Evolutionary conservation across 2,113 vertebrate genomes (phyloP).

Genomic region (Tiliqua scincoides): DNA sequence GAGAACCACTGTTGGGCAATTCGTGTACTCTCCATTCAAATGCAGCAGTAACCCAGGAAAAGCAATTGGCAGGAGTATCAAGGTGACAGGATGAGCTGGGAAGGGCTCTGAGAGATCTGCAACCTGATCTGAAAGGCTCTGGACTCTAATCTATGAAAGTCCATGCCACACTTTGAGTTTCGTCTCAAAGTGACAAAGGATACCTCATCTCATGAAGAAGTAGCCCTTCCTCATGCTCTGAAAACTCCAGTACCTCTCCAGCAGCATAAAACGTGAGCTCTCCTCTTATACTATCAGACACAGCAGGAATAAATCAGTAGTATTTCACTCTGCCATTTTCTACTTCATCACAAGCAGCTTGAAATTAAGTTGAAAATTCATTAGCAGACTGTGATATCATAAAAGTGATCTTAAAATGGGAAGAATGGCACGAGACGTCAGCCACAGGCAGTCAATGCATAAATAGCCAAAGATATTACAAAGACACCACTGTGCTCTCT

Average conservation of each 20-base stretch:
- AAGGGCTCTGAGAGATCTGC: conserved; percentile 42
- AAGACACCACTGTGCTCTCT: conserved; percentile 50
- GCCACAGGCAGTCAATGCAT: conserved; percentile 35
- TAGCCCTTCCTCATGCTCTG: background rate
- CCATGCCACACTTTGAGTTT: conserved; percentile 4
- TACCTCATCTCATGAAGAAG: conserved; percentile 25
- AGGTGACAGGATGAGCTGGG: conserved; percentile 27
- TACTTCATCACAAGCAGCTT: background rate
- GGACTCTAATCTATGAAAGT: conserved; percentile 26
- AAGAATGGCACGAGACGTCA: conserved; percentile 42
- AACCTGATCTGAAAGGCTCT: conserved; percentile 30
- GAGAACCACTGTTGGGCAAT: conserved; percentile 36
- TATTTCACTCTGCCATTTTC: background rate
- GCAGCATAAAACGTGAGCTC: conserved; percentile 17
- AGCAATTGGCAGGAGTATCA: conserved; percentile 43
- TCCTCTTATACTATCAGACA: conserved; percentile 12
- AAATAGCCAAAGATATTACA: conserved; percentile 56
- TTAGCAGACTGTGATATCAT: conserved; percentile 3
- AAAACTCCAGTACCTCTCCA: conserved; percentile 17
- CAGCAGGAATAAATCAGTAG: background rate
- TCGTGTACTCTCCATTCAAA: conserved; percentile 39
- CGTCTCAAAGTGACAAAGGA: conserved; percentile 18
- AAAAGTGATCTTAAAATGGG: conserved; percentile 28
- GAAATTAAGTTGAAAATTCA: conserved; percentile 26
- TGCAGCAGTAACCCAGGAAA: conserved; percentile 36